Evolutionary conservation across 2,888 invertebrate genomes (phyloP).

Genomic region (Siphlonurus alternatus): DNA sequence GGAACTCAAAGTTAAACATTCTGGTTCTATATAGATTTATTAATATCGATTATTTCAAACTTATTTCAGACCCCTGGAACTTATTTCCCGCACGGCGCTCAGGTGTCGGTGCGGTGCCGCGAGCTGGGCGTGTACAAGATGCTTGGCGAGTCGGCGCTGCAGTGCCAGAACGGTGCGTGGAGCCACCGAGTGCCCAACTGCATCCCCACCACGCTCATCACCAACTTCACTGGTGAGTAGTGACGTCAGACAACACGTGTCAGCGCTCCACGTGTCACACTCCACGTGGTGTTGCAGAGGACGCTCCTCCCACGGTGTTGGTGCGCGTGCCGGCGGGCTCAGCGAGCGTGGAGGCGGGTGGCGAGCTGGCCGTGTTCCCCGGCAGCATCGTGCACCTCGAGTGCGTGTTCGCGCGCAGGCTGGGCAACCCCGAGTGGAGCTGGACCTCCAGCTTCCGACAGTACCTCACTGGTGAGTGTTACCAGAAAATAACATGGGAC

Average conservation of each 20-base stretch:
- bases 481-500: no score
- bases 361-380: constrained; percentile 62
- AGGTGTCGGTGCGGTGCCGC: constrained; percentile 56
- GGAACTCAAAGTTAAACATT: no score
- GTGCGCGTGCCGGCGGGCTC: constrained; percentile 62
- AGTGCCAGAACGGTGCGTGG: constrained; percentile 73
- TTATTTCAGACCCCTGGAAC: no score
- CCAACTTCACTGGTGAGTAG: constrained; percentile 69
- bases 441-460: constrained; percentile 69
- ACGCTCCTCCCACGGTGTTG: constrained; percentile 65
- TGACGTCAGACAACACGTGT: no score
- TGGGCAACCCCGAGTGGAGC: constrained; percentile 74
- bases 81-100: constrained; percentile 66
- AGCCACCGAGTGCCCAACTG: constrained; percentile 60
- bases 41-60: no score
- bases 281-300: constrained; percentile 47
- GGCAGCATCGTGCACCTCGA: constrained; percentile 66
- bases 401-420: constrained; percentile 55
- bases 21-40: no score
- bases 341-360: constrained; percentile 60
- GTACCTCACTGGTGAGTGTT: constrained; percentile 54
- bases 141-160: constrained; percentile 54
- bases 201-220: constrained; percentile 68
- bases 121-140: constrained; percentile 73
- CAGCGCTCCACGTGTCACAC: no score